These are phyloP conservation scores for Dynastes maya DNA, from an alignment of 2,888 invertebrate genomes.

Conservation along the genomic window DNA sequence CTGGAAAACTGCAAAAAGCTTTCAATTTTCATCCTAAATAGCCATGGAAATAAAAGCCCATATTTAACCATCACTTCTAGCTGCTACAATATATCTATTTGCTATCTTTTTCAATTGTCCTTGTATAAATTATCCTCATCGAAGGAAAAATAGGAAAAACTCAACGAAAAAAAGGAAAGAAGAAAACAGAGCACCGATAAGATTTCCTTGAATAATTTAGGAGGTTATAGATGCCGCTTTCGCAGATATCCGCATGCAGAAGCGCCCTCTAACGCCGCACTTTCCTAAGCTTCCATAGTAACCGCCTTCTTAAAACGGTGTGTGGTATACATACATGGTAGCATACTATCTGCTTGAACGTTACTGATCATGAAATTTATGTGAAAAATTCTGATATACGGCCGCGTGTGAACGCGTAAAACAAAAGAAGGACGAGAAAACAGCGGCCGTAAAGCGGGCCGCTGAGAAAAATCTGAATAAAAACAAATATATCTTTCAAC, in stretches of 20 bases:
- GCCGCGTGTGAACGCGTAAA: conserved; percentile 24
- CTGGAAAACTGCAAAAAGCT: no score
- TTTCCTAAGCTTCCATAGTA: no score
- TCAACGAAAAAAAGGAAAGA: no score
- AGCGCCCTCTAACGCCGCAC: not conserved
- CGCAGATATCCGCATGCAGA: no score
- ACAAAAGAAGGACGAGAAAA: conserved; percentile 6
- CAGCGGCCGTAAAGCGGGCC: conserved; percentile 12
- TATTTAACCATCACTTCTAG: no score
- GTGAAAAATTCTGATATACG: conserved; percentile 29
- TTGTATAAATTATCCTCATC: no score
- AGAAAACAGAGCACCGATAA: not conserved
- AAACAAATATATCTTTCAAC: conserved; percentile 30
- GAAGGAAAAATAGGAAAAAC: no score
- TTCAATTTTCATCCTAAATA: no score
- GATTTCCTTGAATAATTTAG: conserved; percentile 15
- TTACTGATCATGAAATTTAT: conserved; percentile 34
- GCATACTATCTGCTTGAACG: conserved; percentile 6
- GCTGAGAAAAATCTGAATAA: conserved; percentile 33
- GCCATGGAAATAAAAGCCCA: no score
- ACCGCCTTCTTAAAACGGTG: no score
- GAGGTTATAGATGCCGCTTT: conserved; percentile 10
- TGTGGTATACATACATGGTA: not conserved
- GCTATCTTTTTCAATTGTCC: no score
- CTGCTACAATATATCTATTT: no score